A percentile compares a stretch with the other conserved stretches of the same genome.
Evolutionary conservation across 2,797 vertebrate species (phyloP).

Genomic region (Silurus aristotelis): DNA sequence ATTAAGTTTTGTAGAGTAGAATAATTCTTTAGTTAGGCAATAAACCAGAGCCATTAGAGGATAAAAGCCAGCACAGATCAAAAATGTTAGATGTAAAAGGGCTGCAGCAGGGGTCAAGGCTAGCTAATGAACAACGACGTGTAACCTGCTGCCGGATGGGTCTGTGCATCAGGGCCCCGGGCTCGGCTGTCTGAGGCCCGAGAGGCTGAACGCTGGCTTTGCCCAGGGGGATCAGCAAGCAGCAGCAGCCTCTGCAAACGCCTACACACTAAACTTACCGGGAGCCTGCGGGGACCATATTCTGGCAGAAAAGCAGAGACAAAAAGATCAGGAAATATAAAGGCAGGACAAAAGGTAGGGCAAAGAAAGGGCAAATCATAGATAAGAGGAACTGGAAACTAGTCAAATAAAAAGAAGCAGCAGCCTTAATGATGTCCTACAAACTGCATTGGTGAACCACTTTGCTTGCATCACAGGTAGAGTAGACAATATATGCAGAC

Average conservation of each 20-base stretch:
- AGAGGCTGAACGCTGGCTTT: conserved; percentile 74
- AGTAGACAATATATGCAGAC: neutral
- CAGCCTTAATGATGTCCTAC: conserved; percentile 15
- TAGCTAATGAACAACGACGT: conserved; percentile 48
- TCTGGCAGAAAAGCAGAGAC: conserved; percentile 79
- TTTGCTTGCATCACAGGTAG: neutral
- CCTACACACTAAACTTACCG: conserved; percentile 97
- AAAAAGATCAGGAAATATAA: conserved; percentile 49
- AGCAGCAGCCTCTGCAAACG: conserved; percentile 93
- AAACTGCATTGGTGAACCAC: neutral
- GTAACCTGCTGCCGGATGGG: conserved; percentile 83
- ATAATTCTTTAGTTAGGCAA: conserved; percentile 53
- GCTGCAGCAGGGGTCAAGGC: conserved; percentile 45
- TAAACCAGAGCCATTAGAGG: conserved; percentile 56
- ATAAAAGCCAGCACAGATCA: conserved; percentile 60
- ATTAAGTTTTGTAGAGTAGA: neutral
- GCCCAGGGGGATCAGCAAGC: conserved; percentile 90
- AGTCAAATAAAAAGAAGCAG: conserved; percentile 24
- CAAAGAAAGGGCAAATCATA: conserved; percentile 41
- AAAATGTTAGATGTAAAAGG: conserved; percentile 24
- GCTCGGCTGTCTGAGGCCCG: conserved; percentile 74
- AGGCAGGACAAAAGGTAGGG: neutral
- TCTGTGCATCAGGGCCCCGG: conserved; percentile 75
- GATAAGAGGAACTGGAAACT: conserved; percentile 33
- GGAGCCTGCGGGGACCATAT: conserved; percentile 86